Percentiles rank a stretch among this genome's conserved stretches.
These are phyloP conservation scores for Scaeva pyrastri DNA, from an alignment of 2,888 invertebrate genomes.

Conservation along the genomic window DNA sequence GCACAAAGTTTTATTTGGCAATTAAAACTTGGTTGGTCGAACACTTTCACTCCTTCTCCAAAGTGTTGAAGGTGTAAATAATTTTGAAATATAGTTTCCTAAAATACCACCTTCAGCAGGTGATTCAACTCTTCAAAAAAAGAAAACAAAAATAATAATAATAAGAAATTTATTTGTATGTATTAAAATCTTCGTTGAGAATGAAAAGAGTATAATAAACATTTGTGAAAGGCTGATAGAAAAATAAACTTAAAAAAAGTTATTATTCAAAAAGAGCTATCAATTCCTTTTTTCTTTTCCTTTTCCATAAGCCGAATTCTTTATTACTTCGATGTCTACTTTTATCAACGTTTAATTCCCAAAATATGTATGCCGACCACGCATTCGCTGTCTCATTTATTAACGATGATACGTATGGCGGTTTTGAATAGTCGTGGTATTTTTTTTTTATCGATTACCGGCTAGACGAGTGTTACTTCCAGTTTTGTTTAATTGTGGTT, in stretches of 20 bases:
- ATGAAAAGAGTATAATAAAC: slow-evolving; percentile 52
- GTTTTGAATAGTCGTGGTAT: slow-evolving; percentile 46
- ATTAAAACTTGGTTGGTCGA: too few relatives aligned
- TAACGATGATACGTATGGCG: slow-evolving; percentile 58
- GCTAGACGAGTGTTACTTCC: slow-evolving; percentile 63
- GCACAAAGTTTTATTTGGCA: too few relatives aligned
- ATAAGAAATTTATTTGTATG: not conserved
- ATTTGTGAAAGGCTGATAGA: slow-evolving; percentile 41
- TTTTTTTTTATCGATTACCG: slow-evolving; percentile 62
- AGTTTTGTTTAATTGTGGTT: slow-evolving; percentile 45
- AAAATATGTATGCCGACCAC: slow-evolving; percentile 62
- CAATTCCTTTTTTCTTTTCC: slow-evolving; percentile 18
- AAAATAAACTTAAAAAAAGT: slow-evolving; percentile 34
- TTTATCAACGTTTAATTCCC: not conserved
- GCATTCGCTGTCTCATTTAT: slow-evolving; percentile 62
- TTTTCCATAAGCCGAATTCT: slow-evolving; percentile 10
- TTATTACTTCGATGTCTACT: not conserved
- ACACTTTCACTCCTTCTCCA: too few relatives aligned
- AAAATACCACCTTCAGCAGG: not conserved
- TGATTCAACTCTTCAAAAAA: slow-evolving; percentile 3
- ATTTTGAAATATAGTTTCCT: not conserved
- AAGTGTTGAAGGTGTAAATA: too few relatives aligned
- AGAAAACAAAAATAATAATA: not conserved
- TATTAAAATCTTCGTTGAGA: slow-evolving; percentile 18
- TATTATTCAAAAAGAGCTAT: slow-evolving; percentile 18